Conservation (phyloP, 2,113 vertebrate species). For the Dascyllus trimaculatus region DNA sequence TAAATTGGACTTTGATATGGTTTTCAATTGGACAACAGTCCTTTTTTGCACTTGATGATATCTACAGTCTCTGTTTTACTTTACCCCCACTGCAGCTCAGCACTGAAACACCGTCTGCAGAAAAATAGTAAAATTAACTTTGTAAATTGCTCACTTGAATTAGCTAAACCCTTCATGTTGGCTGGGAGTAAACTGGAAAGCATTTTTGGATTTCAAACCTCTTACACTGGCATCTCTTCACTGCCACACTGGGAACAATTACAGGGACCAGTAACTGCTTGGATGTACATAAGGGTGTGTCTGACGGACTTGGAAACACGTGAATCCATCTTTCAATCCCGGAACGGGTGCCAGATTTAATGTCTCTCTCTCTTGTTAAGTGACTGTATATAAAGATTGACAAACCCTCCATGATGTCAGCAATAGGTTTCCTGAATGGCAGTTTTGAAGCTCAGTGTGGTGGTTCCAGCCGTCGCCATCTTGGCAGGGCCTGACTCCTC, state of each 20-base stretch:
- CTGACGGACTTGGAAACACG: not conserved
- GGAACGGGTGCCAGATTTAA: too few relatives aligned
- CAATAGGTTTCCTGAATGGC: too few relatives aligned
- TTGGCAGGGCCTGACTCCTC: too few relatives aligned
- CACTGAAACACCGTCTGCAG: not conserved
- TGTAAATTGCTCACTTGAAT: not conserved
- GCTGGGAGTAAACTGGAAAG: not conserved
- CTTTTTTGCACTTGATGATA: not conserved
- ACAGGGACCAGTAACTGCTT: not conserved
- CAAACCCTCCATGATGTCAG: too few relatives aligned
- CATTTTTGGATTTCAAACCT: not conserved
- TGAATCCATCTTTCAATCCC: not conserved
- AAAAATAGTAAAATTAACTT: not conserved
- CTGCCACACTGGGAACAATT: not conserved
- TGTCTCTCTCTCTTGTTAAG: too few relatives aligned
- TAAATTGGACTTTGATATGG: not conserved
- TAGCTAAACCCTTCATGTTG: not conserved
- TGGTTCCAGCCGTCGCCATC: too few relatives aligned
- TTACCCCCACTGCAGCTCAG: not conserved
- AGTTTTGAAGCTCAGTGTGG: too few relatives aligned
- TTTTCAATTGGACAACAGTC: conserved; percentile 4
- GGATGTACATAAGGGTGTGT: not conserved
- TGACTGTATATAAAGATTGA: too few relatives aligned
- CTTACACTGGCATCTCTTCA: not conserved
- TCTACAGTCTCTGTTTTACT: not conserved